Conservation (phyloP, 2,113 vertebrate genomes). For the Podocnemis expansa region DNA sequence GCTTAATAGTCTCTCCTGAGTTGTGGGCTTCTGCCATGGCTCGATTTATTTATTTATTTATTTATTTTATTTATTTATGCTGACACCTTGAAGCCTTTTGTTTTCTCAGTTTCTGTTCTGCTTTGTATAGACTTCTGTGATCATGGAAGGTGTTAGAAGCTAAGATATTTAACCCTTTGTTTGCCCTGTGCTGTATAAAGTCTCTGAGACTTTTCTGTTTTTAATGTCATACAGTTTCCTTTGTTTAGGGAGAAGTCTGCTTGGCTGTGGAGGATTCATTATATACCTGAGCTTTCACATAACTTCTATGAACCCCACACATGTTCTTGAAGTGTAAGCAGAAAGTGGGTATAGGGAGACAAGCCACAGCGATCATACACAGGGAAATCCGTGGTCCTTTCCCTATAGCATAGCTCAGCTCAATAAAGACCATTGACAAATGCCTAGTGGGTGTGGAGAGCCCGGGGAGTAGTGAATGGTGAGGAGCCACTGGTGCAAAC, state of each 20-base stretch:
- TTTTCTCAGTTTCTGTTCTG: slow-evolving; percentile 17
- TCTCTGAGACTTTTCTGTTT: neutral
- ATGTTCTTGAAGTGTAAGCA: neutral
- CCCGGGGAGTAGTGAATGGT: neutral
- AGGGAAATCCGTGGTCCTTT: neutral
- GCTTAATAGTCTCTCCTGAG: neutral
- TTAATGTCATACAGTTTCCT: neutral
- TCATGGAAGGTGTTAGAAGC: neutral
- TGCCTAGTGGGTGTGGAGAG: neutral
- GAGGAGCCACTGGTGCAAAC: neutral
- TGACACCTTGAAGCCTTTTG: slow-evolving; percentile 28
- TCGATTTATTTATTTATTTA: no score
- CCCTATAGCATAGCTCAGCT: neutral
- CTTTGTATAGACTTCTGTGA: neutral
- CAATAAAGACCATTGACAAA: neutral
- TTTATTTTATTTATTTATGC: slow-evolving; percentile 30
- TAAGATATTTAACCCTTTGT: slow-evolving; percentile 7
- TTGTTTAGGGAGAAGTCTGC: neutral
- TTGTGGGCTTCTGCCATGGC: neutral
- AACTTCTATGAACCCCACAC: neutral
- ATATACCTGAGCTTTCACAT: neutral
- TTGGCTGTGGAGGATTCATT: neutral
- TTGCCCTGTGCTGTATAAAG: neutral
- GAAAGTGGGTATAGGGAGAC: neutral
- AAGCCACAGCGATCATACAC: neutral